Evolutionary conservation across 2,113 vertebrate genomes (phyloP).

Genomic region (Grammomys dolichurus): DNA sequence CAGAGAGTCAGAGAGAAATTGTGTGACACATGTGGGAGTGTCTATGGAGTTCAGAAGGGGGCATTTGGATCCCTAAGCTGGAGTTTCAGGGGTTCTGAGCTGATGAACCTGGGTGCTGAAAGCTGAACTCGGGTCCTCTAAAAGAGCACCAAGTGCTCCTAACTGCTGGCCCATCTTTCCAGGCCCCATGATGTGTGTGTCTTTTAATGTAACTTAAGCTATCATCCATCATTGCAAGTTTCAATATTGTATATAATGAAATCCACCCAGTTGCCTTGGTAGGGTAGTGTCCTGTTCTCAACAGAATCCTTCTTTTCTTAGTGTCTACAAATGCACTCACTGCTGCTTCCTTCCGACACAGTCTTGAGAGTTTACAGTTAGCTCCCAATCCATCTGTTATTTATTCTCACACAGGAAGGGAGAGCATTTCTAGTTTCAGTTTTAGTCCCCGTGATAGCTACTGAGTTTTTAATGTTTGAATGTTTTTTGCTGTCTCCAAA

Average conservation of each 20-base stretch:
- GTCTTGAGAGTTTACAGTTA: conserved; percentile 4
- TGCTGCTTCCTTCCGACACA: neutral
- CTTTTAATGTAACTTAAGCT: neutral
- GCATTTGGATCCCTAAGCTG: neutral
- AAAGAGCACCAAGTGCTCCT: neutral
- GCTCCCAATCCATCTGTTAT: neutral
- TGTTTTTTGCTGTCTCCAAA: neutral
- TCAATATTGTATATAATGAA: conserved; percentile 31
- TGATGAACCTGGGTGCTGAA: neutral
- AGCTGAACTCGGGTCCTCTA: neutral
- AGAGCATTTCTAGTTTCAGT: neutral
- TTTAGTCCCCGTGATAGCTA: neutral
- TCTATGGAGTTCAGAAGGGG: too few species aligned
- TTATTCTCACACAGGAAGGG: neutral
- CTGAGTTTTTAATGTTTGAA: neutral
- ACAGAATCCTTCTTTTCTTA: neutral
- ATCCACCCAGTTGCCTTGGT: neutral
- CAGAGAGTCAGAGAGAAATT: neutral
- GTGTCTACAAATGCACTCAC: neutral
- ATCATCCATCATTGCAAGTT: neutral
- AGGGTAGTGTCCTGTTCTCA: neutral
- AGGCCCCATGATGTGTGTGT: neutral
- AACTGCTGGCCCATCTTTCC: neutral
- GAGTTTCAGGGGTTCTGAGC: neutral
- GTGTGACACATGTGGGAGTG: neutral